These are phyloP conservation scores for Ceratothoa steindachneri DNA, from an alignment of 2,888 invertebrate genomes.

Conservation along the genomic window DNA sequence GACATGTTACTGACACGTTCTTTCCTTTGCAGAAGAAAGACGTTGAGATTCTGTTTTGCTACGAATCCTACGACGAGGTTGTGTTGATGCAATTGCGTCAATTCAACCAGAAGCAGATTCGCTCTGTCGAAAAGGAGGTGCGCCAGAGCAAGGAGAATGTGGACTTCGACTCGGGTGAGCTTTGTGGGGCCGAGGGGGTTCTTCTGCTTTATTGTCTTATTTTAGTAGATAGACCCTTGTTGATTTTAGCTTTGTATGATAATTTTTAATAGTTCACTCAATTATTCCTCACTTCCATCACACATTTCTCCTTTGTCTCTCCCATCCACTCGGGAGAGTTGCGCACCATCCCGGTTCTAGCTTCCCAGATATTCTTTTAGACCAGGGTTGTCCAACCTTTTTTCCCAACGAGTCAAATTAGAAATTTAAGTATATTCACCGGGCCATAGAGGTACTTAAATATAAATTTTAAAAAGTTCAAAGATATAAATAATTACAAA, in stretches of 20 bases:
- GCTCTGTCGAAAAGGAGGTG: conserved; percentile 92
- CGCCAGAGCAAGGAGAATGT: conserved; percentile 61
- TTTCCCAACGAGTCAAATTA: too few relatives aligned
- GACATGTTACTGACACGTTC: too few relatives aligned
- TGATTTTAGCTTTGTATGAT: background rate
- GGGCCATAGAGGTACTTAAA: too few relatives aligned
- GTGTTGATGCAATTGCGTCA: conserved; percentile 82
- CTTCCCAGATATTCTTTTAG: too few relatives aligned
- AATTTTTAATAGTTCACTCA: background rate
- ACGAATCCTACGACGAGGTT: conserved; percentile 94
- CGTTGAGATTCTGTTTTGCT: conserved; percentile 89
- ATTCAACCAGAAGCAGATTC: conserved; percentile 70
- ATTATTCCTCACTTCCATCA: too few relatives aligned
- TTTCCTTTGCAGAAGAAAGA: conserved; percentile 59
- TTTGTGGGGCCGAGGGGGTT: background rate
- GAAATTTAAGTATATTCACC: too few relatives aligned
- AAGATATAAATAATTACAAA: too few relatives aligned
- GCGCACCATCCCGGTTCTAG: too few relatives aligned
- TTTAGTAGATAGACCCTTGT: background rate
- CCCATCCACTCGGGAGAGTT: too few relatives aligned
- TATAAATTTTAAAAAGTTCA: too few relatives aligned
- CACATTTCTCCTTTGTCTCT: too few relatives aligned
- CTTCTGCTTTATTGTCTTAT: background rate
- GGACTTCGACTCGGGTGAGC: conserved; percentile 37
- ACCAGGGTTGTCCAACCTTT: too few relatives aligned